phyloP scores from a whole-genome alignment of 2,113 vertebrate species.

The Corythoichthys intestinalis region DNA sequence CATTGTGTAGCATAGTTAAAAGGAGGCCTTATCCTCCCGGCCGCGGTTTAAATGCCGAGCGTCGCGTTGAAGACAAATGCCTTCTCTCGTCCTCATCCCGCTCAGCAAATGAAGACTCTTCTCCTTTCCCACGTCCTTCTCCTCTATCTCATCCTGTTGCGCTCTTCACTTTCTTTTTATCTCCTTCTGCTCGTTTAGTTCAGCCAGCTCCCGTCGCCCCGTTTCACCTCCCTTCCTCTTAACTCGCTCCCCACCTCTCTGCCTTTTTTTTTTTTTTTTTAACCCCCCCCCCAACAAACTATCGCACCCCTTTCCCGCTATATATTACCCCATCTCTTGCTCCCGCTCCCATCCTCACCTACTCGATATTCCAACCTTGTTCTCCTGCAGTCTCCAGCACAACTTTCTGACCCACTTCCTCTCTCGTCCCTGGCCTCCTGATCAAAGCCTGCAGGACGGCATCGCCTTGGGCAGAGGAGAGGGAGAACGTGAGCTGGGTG shows the following conservation, averaged over 20 bases:
- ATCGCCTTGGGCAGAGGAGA: constrained; percentile 75
- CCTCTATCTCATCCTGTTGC: constrained; percentile 70
- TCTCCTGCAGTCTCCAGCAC: constrained; percentile 80
- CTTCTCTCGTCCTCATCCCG: constrained; percentile 65
- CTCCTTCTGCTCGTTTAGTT: constrained; percentile 60
- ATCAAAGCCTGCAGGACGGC: constrained; percentile 80
- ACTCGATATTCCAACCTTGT: constrained; percentile 83
- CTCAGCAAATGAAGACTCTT: constrained; percentile 68
- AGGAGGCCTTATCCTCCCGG: constrained; percentile 63
- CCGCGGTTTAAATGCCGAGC: constrained; percentile 65
- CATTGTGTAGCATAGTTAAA: constrained; percentile 65
- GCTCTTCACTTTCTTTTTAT: constrained; percentile 71
- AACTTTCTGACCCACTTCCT: constrained; percentile 82
- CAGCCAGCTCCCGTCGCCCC: constrained; percentile 45
- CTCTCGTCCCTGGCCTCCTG: constrained; percentile 76
- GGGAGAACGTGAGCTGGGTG: constrained; percentile 61
- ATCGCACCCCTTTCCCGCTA: constrained; percentile 57
- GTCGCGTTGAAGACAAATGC: constrained; percentile 70
- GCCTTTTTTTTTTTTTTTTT: not conserved
- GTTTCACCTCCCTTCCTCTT: constrained; percentile 33
- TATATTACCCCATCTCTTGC: constrained; percentile 62
- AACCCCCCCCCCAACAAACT: constrained; percentile 48
- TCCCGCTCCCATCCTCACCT: constrained; percentile 65
- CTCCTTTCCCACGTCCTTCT: constrained; percentile 71
- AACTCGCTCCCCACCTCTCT: constrained; percentile 32